These are phyloP conservation scores for Halcyon smyrnensis DNA, from an alignment of 2,797 vertebrate genomes.

Conservation along the genomic window DNA sequence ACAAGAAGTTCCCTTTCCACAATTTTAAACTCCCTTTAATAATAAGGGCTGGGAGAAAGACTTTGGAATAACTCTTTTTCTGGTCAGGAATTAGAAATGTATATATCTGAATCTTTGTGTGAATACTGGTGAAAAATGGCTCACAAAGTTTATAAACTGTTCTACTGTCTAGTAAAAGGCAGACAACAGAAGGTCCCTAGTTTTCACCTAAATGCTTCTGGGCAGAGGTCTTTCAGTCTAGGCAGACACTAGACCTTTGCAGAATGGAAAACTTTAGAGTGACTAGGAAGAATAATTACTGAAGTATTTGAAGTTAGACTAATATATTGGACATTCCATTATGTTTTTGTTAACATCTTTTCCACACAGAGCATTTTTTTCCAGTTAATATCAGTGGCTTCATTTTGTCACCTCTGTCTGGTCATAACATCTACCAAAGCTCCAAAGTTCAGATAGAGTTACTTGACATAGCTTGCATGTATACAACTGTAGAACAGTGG, in stretches of 20 bases:
- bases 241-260: neutral
- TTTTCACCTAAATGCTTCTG: neutral
- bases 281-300: neutral
- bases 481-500: neutral
- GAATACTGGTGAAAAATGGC: neutral
- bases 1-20: neutral
- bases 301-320: neutral
- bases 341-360: neutral
- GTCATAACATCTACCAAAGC: neutral
- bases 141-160: neutral
- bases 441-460: neutral
- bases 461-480: neutral
- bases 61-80: neutral
- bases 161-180: neutral
- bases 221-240: neutral
- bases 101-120: neutral
- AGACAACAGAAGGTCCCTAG: neutral
- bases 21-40: neutral
- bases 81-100: neutral
- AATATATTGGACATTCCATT: neutral
- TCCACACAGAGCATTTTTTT: neutral
- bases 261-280: neutral
- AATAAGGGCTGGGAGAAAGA: neutral
- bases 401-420: neutral
- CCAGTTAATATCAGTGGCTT: neutral